phyloP scores from a whole-genome alignment of 37 sponge, comb jelly and placozoan species.

The Eunapius fragilis region DNA sequence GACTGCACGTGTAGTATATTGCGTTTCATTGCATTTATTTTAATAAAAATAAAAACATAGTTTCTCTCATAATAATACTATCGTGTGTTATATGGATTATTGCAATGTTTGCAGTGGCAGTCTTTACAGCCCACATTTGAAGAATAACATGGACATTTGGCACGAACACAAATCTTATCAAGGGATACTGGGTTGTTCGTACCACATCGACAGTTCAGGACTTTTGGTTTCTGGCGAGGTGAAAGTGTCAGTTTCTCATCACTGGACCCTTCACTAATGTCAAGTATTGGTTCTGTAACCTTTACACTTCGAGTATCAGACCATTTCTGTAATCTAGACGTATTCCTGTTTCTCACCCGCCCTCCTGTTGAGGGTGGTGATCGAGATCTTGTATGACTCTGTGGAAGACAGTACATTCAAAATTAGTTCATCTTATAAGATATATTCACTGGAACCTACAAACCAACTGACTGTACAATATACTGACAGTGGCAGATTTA shows the following conservation, averaged over 20 bases:
- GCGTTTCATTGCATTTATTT: too few relatives aligned
- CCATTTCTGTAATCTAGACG: not conserved
- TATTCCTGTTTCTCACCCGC: not conserved
- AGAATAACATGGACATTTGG: slow-evolving; percentile 63
- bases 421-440: not conserved
- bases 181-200: slow-evolving; percentile 46
- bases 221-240: not conserved
- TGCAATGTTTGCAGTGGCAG: slow-evolving; percentile 53
- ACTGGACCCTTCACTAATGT: not conserved
- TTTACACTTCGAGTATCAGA: not conserved
- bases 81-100: slow-evolving; percentile 40
- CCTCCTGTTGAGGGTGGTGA: not conserved
- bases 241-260: not conserved
- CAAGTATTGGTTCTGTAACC: not conserved
- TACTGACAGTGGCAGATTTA: too few relatives aligned
- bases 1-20: too few relatives aligned
- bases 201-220: slow-evolving; percentile 53
- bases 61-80: not conserved
- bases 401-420: not conserved
- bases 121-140: slow-evolving; percentile 41
- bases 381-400: not conserved
- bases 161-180: slow-evolving; percentile 59
- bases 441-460: too few relatives aligned
- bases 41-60: too few relatives aligned
- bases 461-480: too few relatives aligned